Evolutionary conservation across 2,888 invertebrate species (phyloP).

Genomic region (Dioctria linearis): DNA sequence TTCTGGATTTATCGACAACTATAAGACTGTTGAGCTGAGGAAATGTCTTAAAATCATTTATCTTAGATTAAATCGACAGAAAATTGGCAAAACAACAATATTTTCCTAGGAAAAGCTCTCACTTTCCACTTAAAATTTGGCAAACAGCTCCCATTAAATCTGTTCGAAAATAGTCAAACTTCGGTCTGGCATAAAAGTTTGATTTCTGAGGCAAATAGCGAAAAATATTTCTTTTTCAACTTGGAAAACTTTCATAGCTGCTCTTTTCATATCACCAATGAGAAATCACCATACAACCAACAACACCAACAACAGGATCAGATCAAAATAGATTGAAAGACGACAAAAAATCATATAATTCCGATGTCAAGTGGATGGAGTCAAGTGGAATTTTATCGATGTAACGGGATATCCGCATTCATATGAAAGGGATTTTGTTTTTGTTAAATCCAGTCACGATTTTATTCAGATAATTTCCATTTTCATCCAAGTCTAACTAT

Average conservation of each 20-base stretch:
- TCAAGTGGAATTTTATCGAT: not conserved
- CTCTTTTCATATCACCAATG: not conserved
- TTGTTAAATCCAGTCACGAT: slow-evolving; percentile 37
- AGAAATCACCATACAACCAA: not conserved
- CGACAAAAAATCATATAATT: not conserved
- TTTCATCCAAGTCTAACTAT: slow-evolving; percentile 10
- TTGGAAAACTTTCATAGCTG: not conserved
- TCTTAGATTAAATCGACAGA: not conserved
- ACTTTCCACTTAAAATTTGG: not conserved
- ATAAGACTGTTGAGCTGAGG: not conserved
- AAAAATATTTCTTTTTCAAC: not conserved
- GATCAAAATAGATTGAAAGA: not conserved
- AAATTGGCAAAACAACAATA: not conserved
- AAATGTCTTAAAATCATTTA: not conserved
- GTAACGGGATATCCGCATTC: not conserved
- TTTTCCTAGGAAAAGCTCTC: not conserved
- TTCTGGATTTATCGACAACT: not conserved
- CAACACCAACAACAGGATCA: not conserved
- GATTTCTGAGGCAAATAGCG: not conserved
- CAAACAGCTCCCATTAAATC: not conserved
- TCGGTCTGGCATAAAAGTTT: not conserved
- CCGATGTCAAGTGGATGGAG: not conserved
- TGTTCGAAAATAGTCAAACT: not conserved
- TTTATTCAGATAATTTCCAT: not conserved
- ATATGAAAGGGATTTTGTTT: not conserved